Conservation (phyloP, 2,113 vertebrate species). For the Burhinus bistriatus region DNA sequence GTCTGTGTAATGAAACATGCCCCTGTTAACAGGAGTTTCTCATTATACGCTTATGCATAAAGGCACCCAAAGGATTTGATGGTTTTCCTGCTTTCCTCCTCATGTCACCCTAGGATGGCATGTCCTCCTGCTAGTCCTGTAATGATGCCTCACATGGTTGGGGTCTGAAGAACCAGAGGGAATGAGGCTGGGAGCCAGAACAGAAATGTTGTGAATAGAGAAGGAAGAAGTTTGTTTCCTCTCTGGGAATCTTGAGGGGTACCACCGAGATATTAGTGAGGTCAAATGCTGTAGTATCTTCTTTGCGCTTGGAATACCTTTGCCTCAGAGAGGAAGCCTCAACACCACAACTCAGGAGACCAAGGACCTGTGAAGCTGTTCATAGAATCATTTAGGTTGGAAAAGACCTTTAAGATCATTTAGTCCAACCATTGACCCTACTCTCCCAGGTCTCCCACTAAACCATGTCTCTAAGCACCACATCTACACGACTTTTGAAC, state of each 20-base stretch:
- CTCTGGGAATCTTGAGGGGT: not conserved
- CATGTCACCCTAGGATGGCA: not conserved
- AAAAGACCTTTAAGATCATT: too few species aligned
- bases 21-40: not conserved
- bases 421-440: too few species aligned
- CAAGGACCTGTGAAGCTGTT: not conserved
- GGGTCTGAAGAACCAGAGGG: not conserved
- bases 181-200: not conserved
- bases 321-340: not conserved
- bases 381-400: too few species aligned
- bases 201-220: not conserved
- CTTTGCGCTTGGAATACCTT: not conserved
- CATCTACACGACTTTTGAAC: too few species aligned
- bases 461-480: too few species aligned
- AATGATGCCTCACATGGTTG: rapidly evolving
- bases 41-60: not conserved
- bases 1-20: not conserved
- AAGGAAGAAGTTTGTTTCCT: not conserved
- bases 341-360: not conserved
- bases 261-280: not conserved
- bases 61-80: not conserved
- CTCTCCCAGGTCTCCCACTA: too few species aligned
- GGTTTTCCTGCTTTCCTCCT: not conserved
- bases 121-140: not conserved
- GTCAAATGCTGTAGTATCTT: not conserved